Evolutionary conservation across 92 coral and sea anemone species (phyloP).

Genomic region (Palythoa grandiflora): DNA sequence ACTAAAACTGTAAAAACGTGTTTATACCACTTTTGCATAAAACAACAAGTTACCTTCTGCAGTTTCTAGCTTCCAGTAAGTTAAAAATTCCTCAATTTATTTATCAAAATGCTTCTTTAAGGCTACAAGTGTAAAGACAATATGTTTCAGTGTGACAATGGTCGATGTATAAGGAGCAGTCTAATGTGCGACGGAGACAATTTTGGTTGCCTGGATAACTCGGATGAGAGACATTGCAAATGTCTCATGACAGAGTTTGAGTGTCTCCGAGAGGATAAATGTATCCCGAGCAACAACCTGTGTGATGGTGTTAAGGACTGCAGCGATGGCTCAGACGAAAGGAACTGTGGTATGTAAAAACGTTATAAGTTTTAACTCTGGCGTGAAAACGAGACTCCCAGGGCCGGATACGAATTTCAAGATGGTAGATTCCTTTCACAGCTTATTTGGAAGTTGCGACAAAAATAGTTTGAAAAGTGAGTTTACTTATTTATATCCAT

Average conservation of each 20-base stretch:
- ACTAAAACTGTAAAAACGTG: too few species aligned
- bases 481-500: too few species aligned
- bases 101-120: background rate
- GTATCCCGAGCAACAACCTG: slow-evolving; percentile 54
- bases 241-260: slow-evolving; percentile 61
- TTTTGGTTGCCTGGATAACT: slow-evolving; percentile 74
- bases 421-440: too few species aligned
- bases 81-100: too few species aligned
- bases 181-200: slow-evolving; percentile 69
- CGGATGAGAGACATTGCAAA: slow-evolving; percentile 73
- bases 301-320: slow-evolving; percentile 65
- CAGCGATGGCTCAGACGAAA: slow-evolving; percentile 70
- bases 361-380: background rate
- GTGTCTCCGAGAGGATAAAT: slow-evolving; percentile 61
- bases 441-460: too few species aligned
- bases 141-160: slow-evolving; percentile 80
- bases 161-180: slow-evolving; percentile 76
- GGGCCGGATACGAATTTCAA: too few species aligned
- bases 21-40: too few species aligned
- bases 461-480: too few species aligned
- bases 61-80: too few species aligned
- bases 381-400: too few species aligned
- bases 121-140: slow-evolving; percentile 58
- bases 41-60: too few species aligned
- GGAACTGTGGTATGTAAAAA: slow-evolving; percentile 61